Evolutionary conservation across 2,113 vertebrate species (phyloP), one percentile per base, ranked within the genome.

Genomic region (Bos javanicus): DNA sequence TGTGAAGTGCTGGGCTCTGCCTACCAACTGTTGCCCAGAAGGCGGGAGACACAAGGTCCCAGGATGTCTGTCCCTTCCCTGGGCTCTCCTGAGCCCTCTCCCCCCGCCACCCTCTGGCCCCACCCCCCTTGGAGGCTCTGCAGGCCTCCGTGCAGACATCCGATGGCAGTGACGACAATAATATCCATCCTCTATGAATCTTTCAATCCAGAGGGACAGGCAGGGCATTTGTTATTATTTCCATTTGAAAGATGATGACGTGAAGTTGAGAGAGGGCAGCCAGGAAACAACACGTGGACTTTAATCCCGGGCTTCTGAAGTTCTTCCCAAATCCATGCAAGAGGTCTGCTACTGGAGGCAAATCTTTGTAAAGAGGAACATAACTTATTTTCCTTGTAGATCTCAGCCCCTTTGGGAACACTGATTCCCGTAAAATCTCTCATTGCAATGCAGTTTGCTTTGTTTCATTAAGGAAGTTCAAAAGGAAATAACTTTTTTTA

Each of bases 391-490:
- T 82, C 13, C 64, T 93, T 46, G 6, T 2, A 60, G 62, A 33
- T 21, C 1, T 2, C 6, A 13, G 50, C 56, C 39, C 46, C 50
- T 67, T 46, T 26, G 84, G 76, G 33, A 25, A 26, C 21, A 67
- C 11, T 50, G 23, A 1, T 94, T 91, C 91, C 80, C 2, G 0
- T 48, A 60, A 52, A 76, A 12, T 17, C 64, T 62, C 71, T 36
- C 48, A 2, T 81, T 71, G 57, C 56, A 86, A 2, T 52, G 43
- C 7, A 33, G 25, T 83, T 83, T 43, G 15, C 56, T 97, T 92
- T 91, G 74, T 87, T 93, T 95, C 93, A 90, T 90, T 86, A 67
- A 87, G 95, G 86, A 94, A 87, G 30, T 93, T 71, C 86, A 62
- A 80, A 96, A 83, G 76, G 52, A 97, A 90, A 94, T 57, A 88